Conservation (phyloP, 2,888 invertebrate genomes). For the Monochamus alternatus region DNA sequence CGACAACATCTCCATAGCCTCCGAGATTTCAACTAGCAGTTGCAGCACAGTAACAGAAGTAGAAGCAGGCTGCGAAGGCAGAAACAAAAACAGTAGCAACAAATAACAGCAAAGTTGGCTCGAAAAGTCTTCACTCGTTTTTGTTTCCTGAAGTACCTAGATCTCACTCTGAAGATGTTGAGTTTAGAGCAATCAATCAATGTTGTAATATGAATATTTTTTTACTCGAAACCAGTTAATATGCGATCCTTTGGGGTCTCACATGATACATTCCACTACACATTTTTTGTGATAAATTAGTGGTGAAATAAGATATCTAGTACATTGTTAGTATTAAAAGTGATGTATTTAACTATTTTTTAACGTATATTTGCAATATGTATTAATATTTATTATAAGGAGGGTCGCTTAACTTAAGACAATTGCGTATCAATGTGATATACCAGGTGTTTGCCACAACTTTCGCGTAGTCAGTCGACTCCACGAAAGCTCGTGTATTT, state of each 20-base stretch:
- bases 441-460: constrained; percentile 60
- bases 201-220: background rate
- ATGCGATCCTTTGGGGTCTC: background rate
- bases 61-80: constrained; percentile 51
- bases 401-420: constrained; percentile 41
- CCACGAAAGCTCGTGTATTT: constrained; percentile 21
- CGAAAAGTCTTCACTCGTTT: background rate
- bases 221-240: background rate
- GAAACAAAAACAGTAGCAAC: constrained; percentile 34
- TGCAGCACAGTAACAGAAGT: constrained; percentile 62
- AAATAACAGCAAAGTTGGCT: constrained; percentile 2
- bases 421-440: constrained; percentile 64
- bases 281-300: constrained; percentile 32
- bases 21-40: constrained; percentile 64
- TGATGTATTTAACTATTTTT: background rate
- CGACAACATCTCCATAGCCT: constrained; percentile 70
- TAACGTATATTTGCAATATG: background rate
- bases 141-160: background rate
- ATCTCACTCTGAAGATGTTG: background rate
- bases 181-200: background rate
- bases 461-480: constrained; percentile 29
- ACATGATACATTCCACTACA: constrained; percentile 24
- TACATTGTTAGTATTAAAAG: background rate
- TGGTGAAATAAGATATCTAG: constrained; percentile 7
- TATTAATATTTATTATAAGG: constrained; percentile 21